These are phyloP conservation scores for Baronia brevicornis DNA, from an alignment of 2,888 invertebrate species.

Conservation along the genomic window DNA sequence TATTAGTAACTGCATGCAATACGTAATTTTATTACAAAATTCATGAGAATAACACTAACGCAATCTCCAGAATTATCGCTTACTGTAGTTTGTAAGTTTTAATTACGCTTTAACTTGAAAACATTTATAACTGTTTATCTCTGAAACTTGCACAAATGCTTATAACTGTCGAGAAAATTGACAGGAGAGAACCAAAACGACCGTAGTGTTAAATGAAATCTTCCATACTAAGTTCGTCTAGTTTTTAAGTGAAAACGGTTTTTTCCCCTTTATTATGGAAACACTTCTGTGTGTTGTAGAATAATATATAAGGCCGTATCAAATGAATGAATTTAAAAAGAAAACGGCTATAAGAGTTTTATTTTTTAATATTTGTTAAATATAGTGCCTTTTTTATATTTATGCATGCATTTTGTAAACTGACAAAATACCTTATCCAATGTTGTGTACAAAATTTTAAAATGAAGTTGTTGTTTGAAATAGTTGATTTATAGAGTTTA, in stretches of 20 bases:
- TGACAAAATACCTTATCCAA: conserved; percentile 4
- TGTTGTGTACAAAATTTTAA: conserved; percentile 15
- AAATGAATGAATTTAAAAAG: conserved; percentile 20
- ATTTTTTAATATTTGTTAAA: conserved; percentile 24
- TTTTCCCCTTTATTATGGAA: conserved; percentile 27
- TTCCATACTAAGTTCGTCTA: conserved; percentile 51
- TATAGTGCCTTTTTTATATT: conserved; percentile 45
- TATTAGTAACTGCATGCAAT: conserved; percentile 1
- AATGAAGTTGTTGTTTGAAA: conserved; percentile 24
- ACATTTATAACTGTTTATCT: conserved; percentile 9
- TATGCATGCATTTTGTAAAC: conserved; percentile 17
- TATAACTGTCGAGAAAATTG: conserved; percentile 23
- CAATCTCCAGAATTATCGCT: conserved; percentile 11
- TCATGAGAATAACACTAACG: conserved; percentile 5
- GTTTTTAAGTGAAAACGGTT: conserved; percentile 44
- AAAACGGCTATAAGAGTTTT: conserved; percentile 26
- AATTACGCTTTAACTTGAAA: conserved; percentile 16
- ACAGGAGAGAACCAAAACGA: conserved; percentile 45
- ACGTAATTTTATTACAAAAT: neutral
- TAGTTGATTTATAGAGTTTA: conserved; percentile 31
- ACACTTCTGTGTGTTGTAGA: conserved; percentile 14
- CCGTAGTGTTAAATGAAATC: conserved; percentile 39
- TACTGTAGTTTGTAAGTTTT: conserved; percentile 13
- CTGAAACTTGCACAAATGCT: conserved; percentile 43
- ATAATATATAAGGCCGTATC: conserved; percentile 1